These are phyloP conservation scores for Saturnia japonica DNA, from an alignment of 2,888 invertebrate genomes.

Conservation along the genomic window DNA sequence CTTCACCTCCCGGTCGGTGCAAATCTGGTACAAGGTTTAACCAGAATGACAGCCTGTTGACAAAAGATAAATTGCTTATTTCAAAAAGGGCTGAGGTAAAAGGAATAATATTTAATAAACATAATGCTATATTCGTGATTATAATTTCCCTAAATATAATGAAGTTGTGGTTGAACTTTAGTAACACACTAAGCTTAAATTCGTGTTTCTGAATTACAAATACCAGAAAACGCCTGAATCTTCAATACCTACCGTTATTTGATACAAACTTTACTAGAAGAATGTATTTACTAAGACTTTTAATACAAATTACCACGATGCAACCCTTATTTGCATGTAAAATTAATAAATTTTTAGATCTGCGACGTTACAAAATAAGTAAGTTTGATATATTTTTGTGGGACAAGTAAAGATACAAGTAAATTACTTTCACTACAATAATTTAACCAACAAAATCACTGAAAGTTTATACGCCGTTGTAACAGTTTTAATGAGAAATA, in stretches of 20 bases:
- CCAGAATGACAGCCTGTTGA: slow-evolving; percentile 93
- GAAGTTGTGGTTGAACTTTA: no score
- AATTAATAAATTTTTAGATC: no score
- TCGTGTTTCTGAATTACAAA: background rate
- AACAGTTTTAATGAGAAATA: slow-evolving; percentile 2
- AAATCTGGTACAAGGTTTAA: slow-evolving; percentile 95
- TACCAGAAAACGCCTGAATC: background rate
- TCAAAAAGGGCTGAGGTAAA: background rate
- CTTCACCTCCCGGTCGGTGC: slow-evolving; percentile 93
- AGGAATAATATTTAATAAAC: background rate
- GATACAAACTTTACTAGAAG: no score
- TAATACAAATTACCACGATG: background rate
- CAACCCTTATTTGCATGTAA: no score
- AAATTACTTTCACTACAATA: background rate
- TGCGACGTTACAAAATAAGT: no score
- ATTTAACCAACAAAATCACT: background rate
- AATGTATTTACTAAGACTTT: background rate
- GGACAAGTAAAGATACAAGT: background rate
- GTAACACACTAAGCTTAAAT: no score
- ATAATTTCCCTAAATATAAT: no score
- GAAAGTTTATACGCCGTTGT: background rate
- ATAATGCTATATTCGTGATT: no score
- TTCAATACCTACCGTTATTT: background rate
- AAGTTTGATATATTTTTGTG: no score
- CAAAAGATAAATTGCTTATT: slow-evolving; percentile 27